These are phyloP conservation scores for Epizoanthus rinbou DNA, from an alignment of 92 coral and sea anemone genomes.

Conservation along the genomic window DNA sequence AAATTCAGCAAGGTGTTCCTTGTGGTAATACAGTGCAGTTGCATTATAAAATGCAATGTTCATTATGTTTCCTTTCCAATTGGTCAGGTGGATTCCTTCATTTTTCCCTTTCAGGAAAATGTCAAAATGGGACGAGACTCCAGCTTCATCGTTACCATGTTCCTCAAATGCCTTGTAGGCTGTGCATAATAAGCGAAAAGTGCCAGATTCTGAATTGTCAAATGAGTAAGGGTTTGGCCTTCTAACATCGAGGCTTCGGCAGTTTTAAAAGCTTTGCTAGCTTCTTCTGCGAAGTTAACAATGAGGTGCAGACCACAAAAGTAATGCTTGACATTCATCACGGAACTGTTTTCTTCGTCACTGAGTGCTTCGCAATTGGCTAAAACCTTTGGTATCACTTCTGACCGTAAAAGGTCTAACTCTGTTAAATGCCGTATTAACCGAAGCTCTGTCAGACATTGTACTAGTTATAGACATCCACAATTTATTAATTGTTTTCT, in stretches of 20 bases:
- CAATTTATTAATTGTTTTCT: not conserved
- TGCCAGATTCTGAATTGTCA: not conserved
- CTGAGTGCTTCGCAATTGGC: not conserved
- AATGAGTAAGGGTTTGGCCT: not conserved
- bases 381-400: not conserved
- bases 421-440: too few species aligned
- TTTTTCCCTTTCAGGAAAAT: conserved; percentile 1
- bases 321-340: not conserved
- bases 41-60: not conserved
- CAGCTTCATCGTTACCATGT: conserved; percentile 5
- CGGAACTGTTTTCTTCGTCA: not conserved
- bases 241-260: not conserved
- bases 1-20: not conserved
- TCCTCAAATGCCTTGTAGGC: conserved; percentile 10
- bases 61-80: too few species aligned
- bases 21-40: not conserved
- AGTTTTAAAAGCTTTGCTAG: not conserved
- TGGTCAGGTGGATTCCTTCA: not conserved
- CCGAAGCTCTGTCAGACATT: too few species aligned
- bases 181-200: not conserved
- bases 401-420: not conserved
- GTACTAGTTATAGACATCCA: too few species aligned
- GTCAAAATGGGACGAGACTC: not conserved
- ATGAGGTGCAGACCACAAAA: conserved; percentile 18
- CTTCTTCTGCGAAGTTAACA: conserved; percentile 5